A percentile compares a stretch with the other conserved stretches of the same genome.
These are phyloP conservation scores for Melierax canorus DNA, from an alignment of 2,113 vertebrate species.

Conservation along the genomic window DNA sequence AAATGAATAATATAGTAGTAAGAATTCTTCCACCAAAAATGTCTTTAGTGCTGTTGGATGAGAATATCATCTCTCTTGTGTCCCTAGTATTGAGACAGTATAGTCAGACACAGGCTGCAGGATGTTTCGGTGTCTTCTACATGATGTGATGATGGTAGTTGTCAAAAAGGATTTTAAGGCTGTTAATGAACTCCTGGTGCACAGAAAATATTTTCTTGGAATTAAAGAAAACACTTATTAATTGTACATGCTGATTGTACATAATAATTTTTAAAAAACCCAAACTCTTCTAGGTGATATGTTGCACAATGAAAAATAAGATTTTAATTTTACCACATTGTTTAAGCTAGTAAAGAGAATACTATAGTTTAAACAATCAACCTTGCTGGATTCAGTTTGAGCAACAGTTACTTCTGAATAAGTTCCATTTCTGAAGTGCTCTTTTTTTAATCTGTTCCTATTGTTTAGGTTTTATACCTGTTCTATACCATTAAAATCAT, in stretches of 20 bases:
- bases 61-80: background rate
- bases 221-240: background rate
- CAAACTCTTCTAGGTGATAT: background rate
- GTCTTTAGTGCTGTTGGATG: background rate
- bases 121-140: background rate
- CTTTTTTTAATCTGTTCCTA: background rate
- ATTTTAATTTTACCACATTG: background rate
- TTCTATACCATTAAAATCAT: background rate
- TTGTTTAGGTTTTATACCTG: background rate
- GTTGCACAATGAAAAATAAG: background rate
- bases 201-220: background rate
- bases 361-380: background rate
- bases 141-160: background rate
- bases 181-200: background rate
- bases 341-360: background rate
- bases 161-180: background rate
- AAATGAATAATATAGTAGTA: background rate
- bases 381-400: background rate
- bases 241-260: background rate
- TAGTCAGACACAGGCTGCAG: background rate
- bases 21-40: background rate
- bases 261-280: background rate
- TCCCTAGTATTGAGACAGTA: background rate
- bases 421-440: background rate
- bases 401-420: background rate